A percentile compares a stretch with the other conserved stretches of the same genome.
Conservation (phyloP, 2,113 vertebrate genomes). For the Rhabdornis inornatus region DNA sequence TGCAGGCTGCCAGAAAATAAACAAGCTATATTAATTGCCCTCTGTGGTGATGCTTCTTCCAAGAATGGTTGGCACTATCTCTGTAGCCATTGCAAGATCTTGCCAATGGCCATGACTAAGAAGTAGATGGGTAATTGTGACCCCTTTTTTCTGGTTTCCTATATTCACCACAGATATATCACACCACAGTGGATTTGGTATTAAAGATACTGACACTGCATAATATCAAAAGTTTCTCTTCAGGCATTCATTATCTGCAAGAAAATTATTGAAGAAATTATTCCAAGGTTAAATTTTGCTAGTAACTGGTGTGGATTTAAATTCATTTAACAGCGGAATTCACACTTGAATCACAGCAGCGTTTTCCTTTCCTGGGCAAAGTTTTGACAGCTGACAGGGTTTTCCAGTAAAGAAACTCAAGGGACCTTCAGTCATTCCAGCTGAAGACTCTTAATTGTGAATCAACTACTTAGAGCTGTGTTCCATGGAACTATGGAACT, state of each 20-base stretch:
- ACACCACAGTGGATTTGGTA: not conserved
- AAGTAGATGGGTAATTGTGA: not conserved
- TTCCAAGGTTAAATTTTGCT: not conserved
- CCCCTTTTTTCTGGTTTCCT: not conserved
- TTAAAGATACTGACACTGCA: not conserved
- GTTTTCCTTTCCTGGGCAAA: not conserved
- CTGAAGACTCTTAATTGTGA: not conserved
- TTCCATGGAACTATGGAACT: not conserved
- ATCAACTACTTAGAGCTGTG: not conserved
- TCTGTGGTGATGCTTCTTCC: constrained; percentile 24
- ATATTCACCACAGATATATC: not conserved
- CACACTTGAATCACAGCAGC: not conserved
- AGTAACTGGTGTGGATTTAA: not conserved
- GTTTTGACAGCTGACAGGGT: not conserved
- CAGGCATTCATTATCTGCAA: not conserved
- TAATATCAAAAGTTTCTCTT: not conserved
- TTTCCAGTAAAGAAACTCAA: constrained; percentile 25
- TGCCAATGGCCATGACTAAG: not conserved
- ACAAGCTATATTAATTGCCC: constrained; percentile 34
- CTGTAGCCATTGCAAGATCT: not conserved
- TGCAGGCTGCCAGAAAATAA: not conserved
- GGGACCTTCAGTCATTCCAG: not conserved
- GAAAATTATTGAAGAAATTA: not conserved
- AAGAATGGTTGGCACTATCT: not conserved
- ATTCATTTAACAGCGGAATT: not conserved